Conservation (phyloP, 1,140 invertebrate species). For the Drosophila ananassae region DNA sequence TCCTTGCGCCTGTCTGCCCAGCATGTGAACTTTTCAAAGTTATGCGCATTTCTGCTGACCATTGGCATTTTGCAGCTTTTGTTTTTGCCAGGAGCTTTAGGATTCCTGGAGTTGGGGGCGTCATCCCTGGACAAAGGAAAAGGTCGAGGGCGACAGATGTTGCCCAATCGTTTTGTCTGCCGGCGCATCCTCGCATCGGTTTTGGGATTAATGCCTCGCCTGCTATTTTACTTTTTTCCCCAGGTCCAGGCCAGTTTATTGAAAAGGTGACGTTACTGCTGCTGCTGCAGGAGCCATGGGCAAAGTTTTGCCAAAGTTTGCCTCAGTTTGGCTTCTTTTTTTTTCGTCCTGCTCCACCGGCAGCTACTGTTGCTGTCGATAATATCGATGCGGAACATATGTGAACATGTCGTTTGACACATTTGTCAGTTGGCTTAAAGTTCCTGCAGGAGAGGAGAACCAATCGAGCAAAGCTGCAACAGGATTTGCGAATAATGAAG, state of each 20-base stretch:
- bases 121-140: slow-evolving; percentile 49
- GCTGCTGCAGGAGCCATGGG: slow-evolving; percentile 38
- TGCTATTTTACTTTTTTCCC: slow-evolving; percentile 19
- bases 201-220: slow-evolving; percentile 73
- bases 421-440: slow-evolving; percentile 80
- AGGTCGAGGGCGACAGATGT: slow-evolving; percentile 73
- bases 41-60: slow-evolving; percentile 81
- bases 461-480: slow-evolving; percentile 35
- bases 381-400: slow-evolving; percentile 79
- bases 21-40: slow-evolving; percentile 77
- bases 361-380: slow-evolving; percentile 48
- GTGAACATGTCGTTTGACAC: slow-evolving; percentile 80
- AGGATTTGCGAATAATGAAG: slow-evolving; percentile 9
- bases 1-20: slow-evolving; percentile 48
- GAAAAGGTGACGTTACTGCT: slow-evolving; percentile 76
- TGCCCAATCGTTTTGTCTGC: slow-evolving; percentile 76
- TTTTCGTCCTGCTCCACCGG: slow-evolving; percentile 4
- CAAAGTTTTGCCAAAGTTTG: slow-evolving; percentile 62
- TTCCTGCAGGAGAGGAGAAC: slow-evolving; percentile 13
- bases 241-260: slow-evolving; percentile 70
- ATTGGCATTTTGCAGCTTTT: slow-evolving; percentile 81
- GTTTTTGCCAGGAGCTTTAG: slow-evolving; percentile 50
- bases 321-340: slow-evolving; percentile 25
- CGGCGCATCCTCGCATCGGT: slow-evolving; percentile 58
- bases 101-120: slow-evolving; percentile 25